These are phyloP conservation scores for Parauchenoglanis ngamensis DNA, from an alignment of 2,797 vertebrate species.

Conservation along the genomic window DNA sequence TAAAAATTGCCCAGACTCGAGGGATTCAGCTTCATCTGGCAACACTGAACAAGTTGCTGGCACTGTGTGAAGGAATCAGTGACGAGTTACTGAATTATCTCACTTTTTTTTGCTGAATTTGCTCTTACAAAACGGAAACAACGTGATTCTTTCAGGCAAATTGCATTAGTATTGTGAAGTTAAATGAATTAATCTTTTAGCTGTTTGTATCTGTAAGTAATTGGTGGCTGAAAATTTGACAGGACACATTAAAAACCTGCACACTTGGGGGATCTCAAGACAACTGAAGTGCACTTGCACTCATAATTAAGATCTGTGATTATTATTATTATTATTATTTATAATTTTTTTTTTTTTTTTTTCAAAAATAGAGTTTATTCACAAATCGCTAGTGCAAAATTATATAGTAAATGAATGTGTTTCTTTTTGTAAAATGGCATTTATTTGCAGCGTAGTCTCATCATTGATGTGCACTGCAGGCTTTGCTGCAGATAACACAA, in stretches of 20 bases:
- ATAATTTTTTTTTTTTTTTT: background rate
- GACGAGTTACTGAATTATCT: background rate
- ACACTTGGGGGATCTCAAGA: conserved; percentile 13
- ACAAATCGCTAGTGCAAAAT: background rate
- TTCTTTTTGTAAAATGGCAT: background rate
- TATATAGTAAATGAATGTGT: background rate
- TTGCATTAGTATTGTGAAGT: background rate
- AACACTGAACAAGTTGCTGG: background rate
- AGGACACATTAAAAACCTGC: conserved; percentile 2
- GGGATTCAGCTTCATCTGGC: conserved; percentile 14
- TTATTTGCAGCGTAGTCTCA: conserved; percentile 8
- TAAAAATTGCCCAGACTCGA: background rate
- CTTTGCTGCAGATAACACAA: conserved; percentile 57
- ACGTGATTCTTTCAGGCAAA: no score
- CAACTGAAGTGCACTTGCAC: background rate
- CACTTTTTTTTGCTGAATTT: background rate
- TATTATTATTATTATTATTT: background rate
- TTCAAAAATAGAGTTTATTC: background rate
- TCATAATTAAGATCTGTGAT: background rate
- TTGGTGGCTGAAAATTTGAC: background rate
- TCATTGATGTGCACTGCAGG: background rate
- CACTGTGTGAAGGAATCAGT: background rate
- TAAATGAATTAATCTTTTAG: background rate
- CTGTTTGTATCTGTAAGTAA: background rate
- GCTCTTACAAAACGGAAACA: background rate